Evolutionary conservation across 2,797 vertebrate species (phyloP).

Genomic region (Pterois miles): DNA sequence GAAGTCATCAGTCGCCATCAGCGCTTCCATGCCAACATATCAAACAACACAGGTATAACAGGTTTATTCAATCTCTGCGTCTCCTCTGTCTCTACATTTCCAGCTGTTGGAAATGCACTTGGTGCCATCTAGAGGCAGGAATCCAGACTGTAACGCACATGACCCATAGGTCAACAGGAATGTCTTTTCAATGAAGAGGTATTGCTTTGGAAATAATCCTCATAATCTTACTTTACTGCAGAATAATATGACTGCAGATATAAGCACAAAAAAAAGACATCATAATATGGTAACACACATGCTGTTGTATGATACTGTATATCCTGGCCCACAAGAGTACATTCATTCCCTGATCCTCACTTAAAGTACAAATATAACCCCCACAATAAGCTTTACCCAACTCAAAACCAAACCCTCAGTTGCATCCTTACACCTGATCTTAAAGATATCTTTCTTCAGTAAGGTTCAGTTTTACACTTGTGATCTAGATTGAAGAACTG

Average conservation of each 20-base stretch:
- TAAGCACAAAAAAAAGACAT: background rate
- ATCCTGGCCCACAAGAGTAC: background rate
- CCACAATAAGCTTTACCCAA: background rate
- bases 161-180: background rate
- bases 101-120: conserved; percentile 32
- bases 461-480: no score
- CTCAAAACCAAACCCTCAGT: background rate
- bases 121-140: conserved; percentile 63
- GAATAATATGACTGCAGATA: background rate
- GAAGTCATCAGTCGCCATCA: conserved; percentile 63
- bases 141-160: background rate
- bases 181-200: background rate
- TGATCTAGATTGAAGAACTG: background rate
- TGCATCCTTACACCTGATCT: background rate
- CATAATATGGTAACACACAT: background rate
- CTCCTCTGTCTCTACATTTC: background rate
- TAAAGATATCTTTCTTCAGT: background rate
- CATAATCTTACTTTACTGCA: background rate
- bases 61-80: conserved; percentile 8
- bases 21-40: conserved; percentile 13
- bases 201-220: conserved; percentile 1
- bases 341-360: background rate
- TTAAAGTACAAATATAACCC: background rate
- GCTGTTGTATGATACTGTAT: background rate
- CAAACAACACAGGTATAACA: conserved; percentile 45